Conservation (phyloP, 2,797 vertebrate species). For the Oreochromis grahami region DNA sequence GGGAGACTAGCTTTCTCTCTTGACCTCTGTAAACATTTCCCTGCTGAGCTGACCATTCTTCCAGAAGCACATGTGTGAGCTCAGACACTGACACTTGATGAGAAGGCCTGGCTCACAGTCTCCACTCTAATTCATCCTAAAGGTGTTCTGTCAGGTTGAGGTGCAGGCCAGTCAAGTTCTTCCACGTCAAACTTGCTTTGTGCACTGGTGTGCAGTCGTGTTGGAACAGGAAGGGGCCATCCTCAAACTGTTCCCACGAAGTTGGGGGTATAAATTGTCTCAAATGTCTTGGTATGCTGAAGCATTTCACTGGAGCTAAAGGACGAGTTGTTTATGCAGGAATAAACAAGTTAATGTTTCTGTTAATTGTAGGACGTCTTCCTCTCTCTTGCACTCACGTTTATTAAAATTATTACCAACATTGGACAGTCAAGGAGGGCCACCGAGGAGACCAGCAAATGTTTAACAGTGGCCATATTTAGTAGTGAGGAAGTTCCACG, state of each 20-base stretch:
- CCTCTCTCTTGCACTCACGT: rapidly evolving
- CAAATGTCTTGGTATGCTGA: neutral
- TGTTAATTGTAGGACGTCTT: neutral
- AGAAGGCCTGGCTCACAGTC: neutral
- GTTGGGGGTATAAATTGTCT: neutral
- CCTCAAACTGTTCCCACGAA: neutral
- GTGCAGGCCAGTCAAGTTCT: neutral
- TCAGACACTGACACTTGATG: neutral
- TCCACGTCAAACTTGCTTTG: neutral
- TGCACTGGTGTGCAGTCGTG: neutral
- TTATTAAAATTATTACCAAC: neutral
- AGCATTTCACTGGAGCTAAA: neutral
- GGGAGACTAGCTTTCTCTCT: neutral
- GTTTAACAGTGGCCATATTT: neutral
- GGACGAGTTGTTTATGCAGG: neutral
- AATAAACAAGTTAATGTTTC: neutral
- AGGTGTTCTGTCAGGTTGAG: neutral
- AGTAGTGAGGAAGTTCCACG: neutral
- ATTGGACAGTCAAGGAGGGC: neutral
- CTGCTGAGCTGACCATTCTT: neutral
- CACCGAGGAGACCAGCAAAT: neutral
- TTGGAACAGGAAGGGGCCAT: neutral
- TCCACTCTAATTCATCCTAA: neutral
- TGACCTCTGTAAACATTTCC: neutral
- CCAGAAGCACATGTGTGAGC: neutral